Conservation (phyloP, 2,797 vertebrate genomes). For the Schizopygopsis malacanthus region DNA sequence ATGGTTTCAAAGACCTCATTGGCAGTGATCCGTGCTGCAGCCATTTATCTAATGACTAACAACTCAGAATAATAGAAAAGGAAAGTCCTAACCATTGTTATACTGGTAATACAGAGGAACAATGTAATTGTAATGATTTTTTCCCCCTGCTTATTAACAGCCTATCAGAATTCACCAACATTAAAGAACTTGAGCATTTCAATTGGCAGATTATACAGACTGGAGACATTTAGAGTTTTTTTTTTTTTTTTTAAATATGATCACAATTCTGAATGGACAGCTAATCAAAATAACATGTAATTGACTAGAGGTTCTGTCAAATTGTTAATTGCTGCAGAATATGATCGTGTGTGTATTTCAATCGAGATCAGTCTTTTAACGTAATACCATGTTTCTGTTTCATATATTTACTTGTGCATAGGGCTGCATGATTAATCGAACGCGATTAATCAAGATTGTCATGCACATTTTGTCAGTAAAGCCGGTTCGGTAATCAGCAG, state of each 20-base stretch:
- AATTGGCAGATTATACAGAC: too few relatives aligned
- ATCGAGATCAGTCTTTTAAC: neutral
- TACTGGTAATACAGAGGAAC: neutral
- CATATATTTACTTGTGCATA: neutral
- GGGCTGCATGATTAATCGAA: too few relatives aligned
- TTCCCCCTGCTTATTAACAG: neutral
- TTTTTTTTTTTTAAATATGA: too few relatives aligned
- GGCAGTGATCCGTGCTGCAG: conserved; percentile 10
- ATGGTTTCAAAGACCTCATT: conserved; percentile 16
- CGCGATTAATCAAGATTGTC: too few relatives aligned
- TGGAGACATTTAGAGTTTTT: too few relatives aligned
- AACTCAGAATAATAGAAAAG: neutral
- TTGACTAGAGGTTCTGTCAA: too few relatives aligned
- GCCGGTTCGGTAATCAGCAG: too few relatives aligned
- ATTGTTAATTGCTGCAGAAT: too few relatives aligned
- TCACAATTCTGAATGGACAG: too few relatives aligned
- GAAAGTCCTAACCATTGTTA: neutral
- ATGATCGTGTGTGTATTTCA: neutral
- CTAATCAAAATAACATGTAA: too few relatives aligned
- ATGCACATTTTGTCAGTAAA: neutral
- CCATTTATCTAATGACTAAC: conserved; percentile 42
- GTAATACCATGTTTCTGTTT: neutral
- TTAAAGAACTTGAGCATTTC: too few relatives aligned
- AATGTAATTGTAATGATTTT: neutral
- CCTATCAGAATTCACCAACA: neutral